Percentiles rank a stretch among this genome's conserved stretches.
These are phyloP conservation scores for Anolis carolinensis DNA, from an alignment of 2,113 vertebrate species.

Conservation along the genomic window DNA sequence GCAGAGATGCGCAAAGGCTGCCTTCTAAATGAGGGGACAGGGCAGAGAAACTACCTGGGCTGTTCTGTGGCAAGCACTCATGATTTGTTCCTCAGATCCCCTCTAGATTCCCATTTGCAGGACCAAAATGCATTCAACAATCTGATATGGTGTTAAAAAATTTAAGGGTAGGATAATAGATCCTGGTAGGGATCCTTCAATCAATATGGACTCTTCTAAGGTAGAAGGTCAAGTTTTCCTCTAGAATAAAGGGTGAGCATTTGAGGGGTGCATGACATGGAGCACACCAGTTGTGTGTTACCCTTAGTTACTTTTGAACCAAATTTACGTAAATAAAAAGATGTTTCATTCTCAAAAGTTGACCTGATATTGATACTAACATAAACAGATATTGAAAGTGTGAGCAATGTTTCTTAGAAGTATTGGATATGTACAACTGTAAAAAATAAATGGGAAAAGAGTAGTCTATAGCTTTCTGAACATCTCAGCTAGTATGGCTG, in stretches of 20 bases:
- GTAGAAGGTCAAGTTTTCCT: rapidly evolving
- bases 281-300: too few relatives aligned
- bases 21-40: constrained; percentile 23
- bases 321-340: background rate
- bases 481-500: too few relatives aligned
- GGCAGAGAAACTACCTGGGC: rapidly evolving
- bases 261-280: too few relatives aligned
- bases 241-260: rapidly evolving
- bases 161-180: constrained; percentile 14
- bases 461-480: too few relatives aligned
- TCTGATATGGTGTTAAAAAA: constrained; percentile 4
- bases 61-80: background rate
- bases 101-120: background rate
- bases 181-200: background rate
- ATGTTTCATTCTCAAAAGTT: background rate
- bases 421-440: background rate
- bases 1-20: constrained; percentile 4
- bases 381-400: rapidly evolving
- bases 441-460: too few relatives aligned
- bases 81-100: background rate
- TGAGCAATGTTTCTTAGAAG: background rate
- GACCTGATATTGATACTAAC: too few relatives aligned
- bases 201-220: background rate
- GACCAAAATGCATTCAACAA: background rate
- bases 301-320: too few relatives aligned